Evolutionary conservation across 2,113 vertebrate genomes (phyloP).

Genomic region (Halichoerus grypus): DNA sequence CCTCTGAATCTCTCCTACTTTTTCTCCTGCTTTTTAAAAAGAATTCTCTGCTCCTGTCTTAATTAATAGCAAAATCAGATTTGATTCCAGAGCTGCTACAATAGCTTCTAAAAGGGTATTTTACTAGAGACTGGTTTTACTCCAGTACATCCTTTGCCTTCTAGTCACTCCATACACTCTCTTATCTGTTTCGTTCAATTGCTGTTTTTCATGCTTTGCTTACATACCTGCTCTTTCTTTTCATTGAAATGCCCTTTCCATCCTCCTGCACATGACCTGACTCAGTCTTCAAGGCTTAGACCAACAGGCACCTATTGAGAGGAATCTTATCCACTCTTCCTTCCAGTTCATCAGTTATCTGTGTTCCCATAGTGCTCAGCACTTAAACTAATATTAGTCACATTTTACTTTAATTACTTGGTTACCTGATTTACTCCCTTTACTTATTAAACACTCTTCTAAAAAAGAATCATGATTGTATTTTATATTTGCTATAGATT

Average conservation of each 20-base stretch:
- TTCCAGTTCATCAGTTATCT: neutral
- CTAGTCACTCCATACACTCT: neutral
- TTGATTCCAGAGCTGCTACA: neutral
- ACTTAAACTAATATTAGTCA: neutral
- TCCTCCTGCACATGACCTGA: neutral
- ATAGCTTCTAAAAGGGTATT: neutral
- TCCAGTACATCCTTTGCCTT: neutral
- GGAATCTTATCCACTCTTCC: neutral
- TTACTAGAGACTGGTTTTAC: neutral
- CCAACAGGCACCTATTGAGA: neutral
- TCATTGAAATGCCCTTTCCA: neutral
- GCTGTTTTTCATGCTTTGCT: neutral
- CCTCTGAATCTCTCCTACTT: neutral
- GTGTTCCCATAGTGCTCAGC: neutral
- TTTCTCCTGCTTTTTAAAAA: neutral
- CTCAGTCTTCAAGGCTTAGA: neutral
- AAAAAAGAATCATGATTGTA: neutral
- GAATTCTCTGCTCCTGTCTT: neutral
- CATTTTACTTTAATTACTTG: neutral
- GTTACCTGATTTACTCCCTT: neutral
- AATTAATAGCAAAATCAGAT: neutral
- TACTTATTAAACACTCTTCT: neutral
- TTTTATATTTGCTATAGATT: slow-evolving; percentile 36
- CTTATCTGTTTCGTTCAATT: neutral
- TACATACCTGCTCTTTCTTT: neutral